Base-by-base conservation (phyloP, 2,888 invertebrate genomes). In the Drosophila macrospina region DNA sequence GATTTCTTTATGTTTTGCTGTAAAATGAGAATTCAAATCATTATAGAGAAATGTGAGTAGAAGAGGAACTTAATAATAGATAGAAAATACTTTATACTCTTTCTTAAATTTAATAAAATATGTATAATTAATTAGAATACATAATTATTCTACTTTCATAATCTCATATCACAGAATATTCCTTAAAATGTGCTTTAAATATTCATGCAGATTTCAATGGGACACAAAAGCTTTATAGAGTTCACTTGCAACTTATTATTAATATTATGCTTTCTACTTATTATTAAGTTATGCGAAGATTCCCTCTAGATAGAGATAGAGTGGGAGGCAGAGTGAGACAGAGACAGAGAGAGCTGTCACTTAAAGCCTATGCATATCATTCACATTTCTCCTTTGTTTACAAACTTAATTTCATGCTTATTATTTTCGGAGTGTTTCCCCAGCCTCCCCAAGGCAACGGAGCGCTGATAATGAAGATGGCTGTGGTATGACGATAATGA, bases 391-490 rank as follows among this genome's bases (percentile, higher is more conserved):
- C 56, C 52, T 15, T 74, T 78, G 74, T 56, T 64, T 69, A 51
- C 52, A 63, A 75, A 75, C 74, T 81, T 78, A 81, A 78, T 78
- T 78, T 81, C 82, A 78, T 78, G 78, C 75, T 78, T 78, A 78
- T 78, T 78, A 78, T 74, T 75, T 57, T 69, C 50, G 55, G 66
- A 67, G 69, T 63, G 39, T 48, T 39, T 64, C 36, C 26, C 36
- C 45, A 6, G 39, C 42, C 32, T 28, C 41, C 78, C 66, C 30
- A 32, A 63, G 51, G 63, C 41, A 39, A 36, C 42, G 16, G 26
- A 41, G 34, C 4, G 30, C 20, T 44, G 48, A 34, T 47, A 30
- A 39, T 56, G 34, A 62, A 37, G 32, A 26, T 41, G 39, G 34
- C 13, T 26, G n/a, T 24, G 13, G 39, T 26, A n/a, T n/a, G 45